Base-by-base conservation (phyloP, 2,888 invertebrate genomes). In the Xestia xanthographa region DNA sequence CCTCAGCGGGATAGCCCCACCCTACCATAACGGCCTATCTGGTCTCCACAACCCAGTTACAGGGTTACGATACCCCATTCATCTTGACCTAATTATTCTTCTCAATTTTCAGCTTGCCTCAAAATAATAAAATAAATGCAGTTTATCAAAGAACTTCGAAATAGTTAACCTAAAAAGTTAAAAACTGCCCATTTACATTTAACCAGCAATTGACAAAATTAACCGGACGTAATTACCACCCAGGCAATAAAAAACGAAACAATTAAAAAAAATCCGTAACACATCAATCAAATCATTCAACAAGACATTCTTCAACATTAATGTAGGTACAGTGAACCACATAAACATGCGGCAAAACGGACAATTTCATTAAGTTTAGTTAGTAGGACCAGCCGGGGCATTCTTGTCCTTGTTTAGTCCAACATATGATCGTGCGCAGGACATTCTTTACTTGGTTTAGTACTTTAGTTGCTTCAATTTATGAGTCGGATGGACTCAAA, bases 391-490 rank as follows among this genome's bases (percentile, higher is more conserved):
- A 79, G 84, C 66, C 38, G 60, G 69, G 50, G 26, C 80, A 83
- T 83, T 75, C 81, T 80, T 77, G 77, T 43, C 66, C 77, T 79
- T 78, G 85, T 77, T 79, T 84, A 84, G 84, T 75, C 45, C 75
- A 78, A 81, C 78, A 84, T 83, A 77, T 72, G 71, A 70, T 70
- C 73, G 65, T 77, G 83, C 71, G 70, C 67, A 41, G 68, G 74
- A 38, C 79, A 86, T 87, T 87, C 85, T 77, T 83, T 62, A 53
- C 74, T 83, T 90, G 84, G 87, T 92, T 92, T 92, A 92, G 88
- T 89, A 88, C 85, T 76, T 85, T 84, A 87, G 86, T 88, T 84
- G 71, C 76, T 38, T 75, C 81, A 89, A 87, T 93, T 93, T 93
- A 93, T 89, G 90, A 79, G 80, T 71, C 79, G 85, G 80, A 85